These are phyloP conservation scores for Henicopernis longicauda DNA, from an alignment of 2,113 vertebrate species.

Conservation along the genomic window DNA sequence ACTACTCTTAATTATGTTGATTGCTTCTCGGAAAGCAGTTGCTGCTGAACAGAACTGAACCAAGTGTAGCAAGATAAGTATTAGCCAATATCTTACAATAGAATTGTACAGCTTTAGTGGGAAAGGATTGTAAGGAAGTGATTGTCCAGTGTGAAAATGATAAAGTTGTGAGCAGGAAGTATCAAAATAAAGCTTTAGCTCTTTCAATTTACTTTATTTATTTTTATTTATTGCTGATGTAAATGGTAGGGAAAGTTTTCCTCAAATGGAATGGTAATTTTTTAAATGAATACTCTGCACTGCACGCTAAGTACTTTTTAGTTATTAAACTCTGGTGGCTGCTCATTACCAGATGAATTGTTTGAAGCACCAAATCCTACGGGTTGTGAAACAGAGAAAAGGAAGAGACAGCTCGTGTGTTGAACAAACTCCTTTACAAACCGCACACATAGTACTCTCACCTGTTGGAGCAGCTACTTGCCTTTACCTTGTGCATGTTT, in stretches of 20 bases:
- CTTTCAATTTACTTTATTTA: background rate
- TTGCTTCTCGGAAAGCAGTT: background rate
- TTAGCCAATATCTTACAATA: background rate
- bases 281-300: background rate
- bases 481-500: slow-evolving; percentile 83
- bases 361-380: background rate
- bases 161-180: background rate
- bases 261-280: background rate
- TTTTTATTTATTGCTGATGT: background rate
- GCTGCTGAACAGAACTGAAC: background rate
- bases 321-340: background rate
- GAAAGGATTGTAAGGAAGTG: background rate
- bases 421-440: slow-evolving; percentile 52
- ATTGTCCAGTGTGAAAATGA: background rate
- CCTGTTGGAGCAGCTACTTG: slow-evolving; percentile 72
- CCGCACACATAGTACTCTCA: background rate
- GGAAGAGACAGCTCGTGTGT: slow-evolving; percentile 30
- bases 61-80: background rate
- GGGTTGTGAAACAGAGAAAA: slow-evolving; percentile 25
- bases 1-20: background rate
- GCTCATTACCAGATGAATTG: background rate
- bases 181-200: background rate
- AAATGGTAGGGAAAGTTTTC: background rate
- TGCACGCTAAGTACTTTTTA: background rate
- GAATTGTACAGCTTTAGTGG: background rate